Percentiles rank a stretch among this genome's conserved stretches.
Evolutionary conservation across 92 coral and sea anemone species (phyloP).

Genomic region (Blastomussa wellsi): DNA sequence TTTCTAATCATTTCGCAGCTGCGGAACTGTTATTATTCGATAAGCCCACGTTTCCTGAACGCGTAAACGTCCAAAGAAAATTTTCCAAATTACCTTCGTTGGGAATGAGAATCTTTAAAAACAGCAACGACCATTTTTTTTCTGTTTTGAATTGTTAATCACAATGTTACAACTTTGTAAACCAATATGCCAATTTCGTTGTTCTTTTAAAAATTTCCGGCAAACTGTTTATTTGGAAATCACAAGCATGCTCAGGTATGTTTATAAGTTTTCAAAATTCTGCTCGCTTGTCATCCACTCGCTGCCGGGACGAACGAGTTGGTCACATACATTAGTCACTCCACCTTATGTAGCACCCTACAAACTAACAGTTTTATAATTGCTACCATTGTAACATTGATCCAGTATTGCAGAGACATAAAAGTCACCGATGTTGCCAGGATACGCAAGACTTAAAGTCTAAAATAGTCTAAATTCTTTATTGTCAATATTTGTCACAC

Average conservation of each 20-base stretch:
- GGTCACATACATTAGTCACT: too few relatives aligned
- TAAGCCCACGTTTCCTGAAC: not conserved
- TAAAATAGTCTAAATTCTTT: not conserved
- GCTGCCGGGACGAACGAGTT: not conserved
- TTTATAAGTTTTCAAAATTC: too few relatives aligned
- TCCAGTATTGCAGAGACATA: not conserved
- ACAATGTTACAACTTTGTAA: not conserved
- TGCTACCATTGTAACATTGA: not conserved
- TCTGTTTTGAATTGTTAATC: not conserved
- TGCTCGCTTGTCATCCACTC: too few relatives aligned
- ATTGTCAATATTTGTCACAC: not conserved
- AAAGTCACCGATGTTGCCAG: slow-evolving; percentile 2
- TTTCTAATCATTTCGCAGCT: slow-evolving; percentile 13
- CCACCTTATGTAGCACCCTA: too few relatives aligned
- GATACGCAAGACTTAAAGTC: slow-evolving; percentile 11
- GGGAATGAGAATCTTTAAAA: not conserved
- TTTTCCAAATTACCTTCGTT: not conserved
- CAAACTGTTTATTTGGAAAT: not conserved
- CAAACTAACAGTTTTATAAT: not conserved
- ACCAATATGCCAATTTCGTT: not conserved
- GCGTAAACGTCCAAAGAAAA: not conserved
- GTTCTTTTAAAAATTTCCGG: not conserved
- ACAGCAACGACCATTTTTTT: not conserved
- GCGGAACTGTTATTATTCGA: not conserved
- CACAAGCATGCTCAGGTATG: too few relatives aligned